Conservation (phyloP, 1,140 invertebrate genomes). For the Diplogasteroides magnus region DNA sequence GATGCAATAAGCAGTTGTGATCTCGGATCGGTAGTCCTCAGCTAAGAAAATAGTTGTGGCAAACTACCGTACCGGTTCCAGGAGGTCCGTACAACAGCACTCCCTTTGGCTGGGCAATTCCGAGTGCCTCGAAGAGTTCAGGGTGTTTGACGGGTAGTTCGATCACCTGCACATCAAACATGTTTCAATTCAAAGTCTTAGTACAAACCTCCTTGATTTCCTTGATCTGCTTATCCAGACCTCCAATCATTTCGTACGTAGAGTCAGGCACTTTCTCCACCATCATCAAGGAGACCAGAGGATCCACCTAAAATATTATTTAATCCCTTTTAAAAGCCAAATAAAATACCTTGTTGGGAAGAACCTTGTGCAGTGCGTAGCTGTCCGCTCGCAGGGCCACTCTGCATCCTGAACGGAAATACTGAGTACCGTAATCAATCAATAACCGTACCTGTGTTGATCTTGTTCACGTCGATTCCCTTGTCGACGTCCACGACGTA, state of each 20-base stretch:
- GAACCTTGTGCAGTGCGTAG: constrained; percentile 95
- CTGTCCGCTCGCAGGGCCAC: constrained; percentile 97
- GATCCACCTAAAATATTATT: constrained; percentile 73
- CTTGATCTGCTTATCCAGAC: constrained; percentile 97
- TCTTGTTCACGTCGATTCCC: constrained; percentile 96
- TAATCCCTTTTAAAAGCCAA: too few relatives aligned
- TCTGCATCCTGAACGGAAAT: too few relatives aligned
- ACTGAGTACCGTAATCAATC: too few relatives aligned
- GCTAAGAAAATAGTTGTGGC: too few relatives aligned
- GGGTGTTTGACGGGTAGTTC: constrained; percentile 99
- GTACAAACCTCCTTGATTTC: constrained; percentile 85
- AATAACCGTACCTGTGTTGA: too few relatives aligned
- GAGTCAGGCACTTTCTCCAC: constrained; percentile 99
- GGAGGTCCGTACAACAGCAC: constrained; percentile 96
- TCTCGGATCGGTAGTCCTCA: too few relatives aligned
- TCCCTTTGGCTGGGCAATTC: constrained; percentile 98
- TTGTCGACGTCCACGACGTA: constrained; percentile 99
- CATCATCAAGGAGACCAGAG: constrained; percentile 99
- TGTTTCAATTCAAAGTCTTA: neutral
- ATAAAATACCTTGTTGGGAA: constrained; percentile 83
- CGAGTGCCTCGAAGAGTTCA: constrained; percentile 95
- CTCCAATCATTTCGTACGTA: constrained; percentile 99
- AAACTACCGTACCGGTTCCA: constrained; percentile 69
- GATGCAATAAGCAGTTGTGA: too few relatives aligned
- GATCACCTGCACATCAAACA: constrained; percentile 67